Evolutionary conservation across 2,113 vertebrate genomes (phyloP), one percentile per base, ranked within the genome.

Genomic region (Anolis sagrei): DNA sequence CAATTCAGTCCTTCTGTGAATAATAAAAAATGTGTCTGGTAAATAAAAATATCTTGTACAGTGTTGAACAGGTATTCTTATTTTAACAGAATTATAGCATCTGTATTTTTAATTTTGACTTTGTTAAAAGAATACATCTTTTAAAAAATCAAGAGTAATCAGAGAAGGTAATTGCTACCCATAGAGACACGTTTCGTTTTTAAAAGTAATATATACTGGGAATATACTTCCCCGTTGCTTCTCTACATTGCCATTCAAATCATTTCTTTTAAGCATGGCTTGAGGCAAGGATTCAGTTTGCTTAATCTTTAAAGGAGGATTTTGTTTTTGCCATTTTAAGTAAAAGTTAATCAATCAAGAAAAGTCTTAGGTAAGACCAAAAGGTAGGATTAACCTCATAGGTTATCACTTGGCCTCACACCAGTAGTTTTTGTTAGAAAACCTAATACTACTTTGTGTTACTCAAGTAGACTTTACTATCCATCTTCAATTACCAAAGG

Each of bases 171-270:
- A 49, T 7, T 19, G 44, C 48, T n/a, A 19, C 19, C 58, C 32
- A 1, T 48, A 11, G 23, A 18, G 3, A n/a, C n/a, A 32, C 14
- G 19, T 54, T 49, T 23, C 54, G 34, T 44, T 81, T 81, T 69
- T 18, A 68, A 69, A 68, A 68, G 39, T 2, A 16, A 44, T 16
- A 32, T 8, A 68, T 2, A n/a, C 68, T 13, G 25, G 9, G 8
- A 23, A 48, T 80, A 80, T 49, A 32, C 29, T 29, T 32, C 29
- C 16, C 14, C 21, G 29, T 21, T 69, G 49, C 32, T 32, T 69
- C 16, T 77, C 32, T 69, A 11, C 75, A 70, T 54, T 70, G n/a
- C 36, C 76, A 85, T 77, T 85, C 75, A 77, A 66, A 14, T 77
- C 48, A 36, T 68, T 16, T 77, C 32, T 36, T 29, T 18, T 16